These are phyloP conservation scores for Caenorhabditis doughertyi DNA, from an alignment of 2,888 invertebrate genomes.

Conservation along the genomic window DNA sequence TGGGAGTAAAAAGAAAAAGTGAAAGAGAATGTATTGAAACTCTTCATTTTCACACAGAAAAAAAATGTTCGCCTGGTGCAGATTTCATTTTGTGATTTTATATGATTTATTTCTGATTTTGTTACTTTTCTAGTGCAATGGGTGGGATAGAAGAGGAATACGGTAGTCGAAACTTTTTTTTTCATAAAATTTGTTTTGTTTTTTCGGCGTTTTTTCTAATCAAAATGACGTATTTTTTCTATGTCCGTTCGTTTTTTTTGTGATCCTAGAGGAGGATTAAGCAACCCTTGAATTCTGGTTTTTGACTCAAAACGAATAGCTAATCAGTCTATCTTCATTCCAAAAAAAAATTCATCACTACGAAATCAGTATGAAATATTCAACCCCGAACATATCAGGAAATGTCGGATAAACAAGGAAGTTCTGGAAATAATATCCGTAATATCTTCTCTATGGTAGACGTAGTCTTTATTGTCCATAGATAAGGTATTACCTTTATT, in stretches of 20 bases:
- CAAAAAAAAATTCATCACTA: slow-evolving; percentile 5
- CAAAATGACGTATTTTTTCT: background rate
- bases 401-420: too few species aligned
- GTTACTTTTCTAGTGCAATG: background rate
- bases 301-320: background rate
- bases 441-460: too few species aligned
- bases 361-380: too few species aligned
- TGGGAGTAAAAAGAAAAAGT: slow-evolving; percentile 19
- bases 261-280: slow-evolving; percentile 2
- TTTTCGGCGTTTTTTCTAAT: too few species aligned
- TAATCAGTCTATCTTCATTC: slow-evolving; percentile 10
- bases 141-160: background rate
- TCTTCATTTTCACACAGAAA: slow-evolving; percentile 27
- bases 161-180: background rate
- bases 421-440: too few species aligned
- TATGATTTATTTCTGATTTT: background rate
- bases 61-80: background rate
- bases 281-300: slow-evolving; percentile 16
- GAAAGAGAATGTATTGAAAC: slow-evolving; percentile 17
- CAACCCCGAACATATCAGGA: too few species aligned
- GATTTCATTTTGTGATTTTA: slow-evolving; percentile 15
- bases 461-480: too few species aligned
- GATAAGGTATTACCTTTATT: too few species aligned
- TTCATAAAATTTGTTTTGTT: background rate
- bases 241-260: too few species aligned